Percentiles rank a stretch among this genome's conserved stretches.
phyloP scores from a whole-genome alignment of 2,888 invertebrate species.

The Dione juno region DNA sequence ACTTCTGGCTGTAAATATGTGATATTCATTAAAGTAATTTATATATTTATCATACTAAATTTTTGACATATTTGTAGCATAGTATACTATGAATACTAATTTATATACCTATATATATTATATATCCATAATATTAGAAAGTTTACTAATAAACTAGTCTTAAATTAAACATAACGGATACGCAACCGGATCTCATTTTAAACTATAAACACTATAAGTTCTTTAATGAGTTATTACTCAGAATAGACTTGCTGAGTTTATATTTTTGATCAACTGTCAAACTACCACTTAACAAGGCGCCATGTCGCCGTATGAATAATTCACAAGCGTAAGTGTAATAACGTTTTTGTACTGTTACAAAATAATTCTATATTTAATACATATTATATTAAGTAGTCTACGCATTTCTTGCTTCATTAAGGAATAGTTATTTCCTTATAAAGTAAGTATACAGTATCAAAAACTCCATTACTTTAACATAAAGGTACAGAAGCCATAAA shows the following conservation, averaged over 20 bases:
- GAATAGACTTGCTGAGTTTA: slow-evolving; percentile 20
- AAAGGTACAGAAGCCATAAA: slow-evolving; percentile 41
- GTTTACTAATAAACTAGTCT: slow-evolving; percentile 13
- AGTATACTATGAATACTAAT: neutral
- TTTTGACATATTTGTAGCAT: neutral
- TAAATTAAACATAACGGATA: slow-evolving; percentile 25
- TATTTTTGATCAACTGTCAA: slow-evolving; percentile 32
- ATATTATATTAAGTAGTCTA: neutral
- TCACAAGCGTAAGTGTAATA: slow-evolving; percentile 55
- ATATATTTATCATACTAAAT: neutral
- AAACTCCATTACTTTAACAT: slow-evolving; percentile 2
- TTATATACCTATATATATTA: neutral
- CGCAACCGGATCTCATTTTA: slow-evolving; percentile 25
- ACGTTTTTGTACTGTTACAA: slow-evolving; percentile 11
- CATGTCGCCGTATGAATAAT: slow-evolving; percentile 67
- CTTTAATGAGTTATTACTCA: slow-evolving; percentile 26
- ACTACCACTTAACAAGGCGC: slow-evolving; percentile 59
- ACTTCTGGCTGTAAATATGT: neutral
- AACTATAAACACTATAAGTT: slow-evolving; percentile 17
- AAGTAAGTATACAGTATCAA: too few relatives aligned
- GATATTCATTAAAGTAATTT: neutral
- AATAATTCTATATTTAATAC: slow-evolving; percentile 7
- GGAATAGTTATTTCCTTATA: too few relatives aligned
- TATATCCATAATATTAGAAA: slow-evolving; percentile 22
- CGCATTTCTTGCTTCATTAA: neutral